phyloP scores from a whole-genome alignment of 2,113 vertebrate species.

The Atlantisia rogersi region DNA sequence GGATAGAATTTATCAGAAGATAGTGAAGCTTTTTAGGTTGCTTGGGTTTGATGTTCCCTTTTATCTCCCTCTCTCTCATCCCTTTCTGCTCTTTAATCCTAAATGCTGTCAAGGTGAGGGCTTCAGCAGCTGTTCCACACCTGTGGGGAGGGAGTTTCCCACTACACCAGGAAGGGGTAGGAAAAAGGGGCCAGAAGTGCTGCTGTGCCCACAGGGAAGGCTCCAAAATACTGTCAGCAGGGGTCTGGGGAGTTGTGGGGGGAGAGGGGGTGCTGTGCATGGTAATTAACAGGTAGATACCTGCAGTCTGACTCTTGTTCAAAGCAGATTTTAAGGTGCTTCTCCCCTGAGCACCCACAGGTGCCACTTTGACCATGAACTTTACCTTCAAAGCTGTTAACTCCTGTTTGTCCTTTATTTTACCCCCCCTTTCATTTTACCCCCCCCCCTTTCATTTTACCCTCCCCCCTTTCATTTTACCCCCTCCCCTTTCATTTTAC shows the following conservation, averaged over 20 bases:
- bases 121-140: background rate
- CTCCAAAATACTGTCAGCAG: background rate
- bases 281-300: too few species aligned
- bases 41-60: background rate
- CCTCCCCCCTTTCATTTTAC: too few species aligned
- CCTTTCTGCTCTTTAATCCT: background rate
- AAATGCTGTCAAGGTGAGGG: background rate
- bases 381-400: background rate
- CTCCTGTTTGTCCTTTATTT: background rate
- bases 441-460: too few species aligned
- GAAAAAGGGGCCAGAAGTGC: background rate
- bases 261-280: background rate
- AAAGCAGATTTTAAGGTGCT: background rate
- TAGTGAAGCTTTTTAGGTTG: background rate
- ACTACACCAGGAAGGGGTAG: background rate
- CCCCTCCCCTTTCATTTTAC: background rate
- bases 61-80: background rate
- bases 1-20: background rate
- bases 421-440: background rate
- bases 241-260: background rate
- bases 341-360: rapidly evolving
- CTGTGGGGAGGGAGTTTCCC: background rate
- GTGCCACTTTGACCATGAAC: background rate
- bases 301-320: background rate
- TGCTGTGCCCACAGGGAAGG: background rate